Evolutionary conservation across 2,888 invertebrate species (phyloP).

Genomic region (Troilus luridus): DNA sequence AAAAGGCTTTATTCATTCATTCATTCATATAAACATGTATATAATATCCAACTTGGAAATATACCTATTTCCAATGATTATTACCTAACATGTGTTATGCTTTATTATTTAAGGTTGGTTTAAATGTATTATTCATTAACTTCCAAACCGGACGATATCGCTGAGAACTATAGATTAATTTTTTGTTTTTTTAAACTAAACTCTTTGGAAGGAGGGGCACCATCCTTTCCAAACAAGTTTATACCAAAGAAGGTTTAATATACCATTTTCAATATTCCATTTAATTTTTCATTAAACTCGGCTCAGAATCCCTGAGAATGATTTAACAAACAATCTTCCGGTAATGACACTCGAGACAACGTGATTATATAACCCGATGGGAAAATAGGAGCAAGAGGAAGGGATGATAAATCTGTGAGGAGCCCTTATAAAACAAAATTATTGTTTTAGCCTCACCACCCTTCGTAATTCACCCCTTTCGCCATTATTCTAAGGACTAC

Average conservation of each 20-base stretch:
- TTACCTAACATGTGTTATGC: no score
- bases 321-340: slow-evolving; percentile 44
- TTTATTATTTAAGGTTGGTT: no score
- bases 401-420: slow-evolving; percentile 24
- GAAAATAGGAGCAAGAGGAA: neutral
- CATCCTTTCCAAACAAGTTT: neutral
- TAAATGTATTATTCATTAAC: neutral
- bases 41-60: no score
- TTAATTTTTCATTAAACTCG: neutral
- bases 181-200: neutral
- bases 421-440: slow-evolving; percentile 37
- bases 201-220: neutral
- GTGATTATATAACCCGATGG: slow-evolving; percentile 33
- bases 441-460: slow-evolving; percentile 38
- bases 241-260: neutral
- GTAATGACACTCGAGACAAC: slow-evolving; percentile 12
- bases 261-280: slow-evolving; percentile 26
- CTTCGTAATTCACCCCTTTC: slow-evolving; percentile 35
- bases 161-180: neutral
- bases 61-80: no score
- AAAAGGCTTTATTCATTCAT: no score
- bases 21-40: no score
- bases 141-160: neutral
- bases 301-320: neutral
- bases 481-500: slow-evolving; percentile 9